These are phyloP conservation scores for Brenthis daphne DNA, from an alignment of 2,888 invertebrate species.

Conservation along the genomic window DNA sequence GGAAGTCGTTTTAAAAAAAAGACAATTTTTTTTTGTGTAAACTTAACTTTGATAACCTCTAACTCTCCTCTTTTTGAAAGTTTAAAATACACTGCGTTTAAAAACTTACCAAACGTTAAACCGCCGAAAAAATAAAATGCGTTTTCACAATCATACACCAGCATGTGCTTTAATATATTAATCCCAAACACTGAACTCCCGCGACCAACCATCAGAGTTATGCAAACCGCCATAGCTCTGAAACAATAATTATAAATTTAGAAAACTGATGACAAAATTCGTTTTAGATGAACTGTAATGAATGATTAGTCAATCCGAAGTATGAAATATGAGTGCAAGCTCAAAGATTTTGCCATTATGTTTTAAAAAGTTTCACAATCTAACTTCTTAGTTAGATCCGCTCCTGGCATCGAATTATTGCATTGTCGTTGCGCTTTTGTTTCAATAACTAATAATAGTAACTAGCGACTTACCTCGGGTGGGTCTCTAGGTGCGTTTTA, in stretches of 20 bases:
- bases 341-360: neutral
- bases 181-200: slow-evolving; percentile 84
- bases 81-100: neutral
- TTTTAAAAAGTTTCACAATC: neutral
- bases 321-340: neutral
- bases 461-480: too few relatives aligned
- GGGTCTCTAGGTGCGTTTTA: too few relatives aligned
- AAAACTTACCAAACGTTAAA: slow-evolving; percentile 67
- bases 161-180: slow-evolving; percentile 81
- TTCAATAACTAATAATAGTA: too few relatives aligned
- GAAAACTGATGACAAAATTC: neutral
- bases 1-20: too few relatives aligned
- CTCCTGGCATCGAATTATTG: too few relatives aligned
- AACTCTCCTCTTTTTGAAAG: too few relatives aligned
- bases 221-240: slow-evolving; percentile 84
- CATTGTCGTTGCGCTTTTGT: too few relatives aligned
- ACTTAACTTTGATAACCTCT: too few relatives aligned
- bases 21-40: too few relatives aligned
- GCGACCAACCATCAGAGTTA: slow-evolving; percentile 84
- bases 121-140: slow-evolving; percentile 83
- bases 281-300: neutral
- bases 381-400: too few relatives aligned
- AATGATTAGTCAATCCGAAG: neutral
- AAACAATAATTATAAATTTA: slow-evolving; percentile 37
- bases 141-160: slow-evolving; percentile 82